Conservation (phyloP, 2,797 vertebrate genomes). For the Aerospiza tachiro region DNA sequence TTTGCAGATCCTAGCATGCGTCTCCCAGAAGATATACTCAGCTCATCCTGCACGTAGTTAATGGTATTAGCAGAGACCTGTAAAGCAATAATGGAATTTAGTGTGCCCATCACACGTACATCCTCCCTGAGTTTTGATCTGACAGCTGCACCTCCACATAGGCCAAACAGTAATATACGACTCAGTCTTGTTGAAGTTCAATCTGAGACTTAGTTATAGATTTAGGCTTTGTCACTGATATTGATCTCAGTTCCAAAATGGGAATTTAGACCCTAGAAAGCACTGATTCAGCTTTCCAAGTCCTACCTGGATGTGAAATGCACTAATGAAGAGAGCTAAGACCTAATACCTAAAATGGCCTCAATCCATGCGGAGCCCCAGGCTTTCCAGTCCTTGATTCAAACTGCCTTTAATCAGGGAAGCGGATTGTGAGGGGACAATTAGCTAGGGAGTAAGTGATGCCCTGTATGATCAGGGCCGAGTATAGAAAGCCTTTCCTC, state of each 20-base stretch:
- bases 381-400: not conserved
- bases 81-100: not conserved
- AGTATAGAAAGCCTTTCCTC: not conserved
- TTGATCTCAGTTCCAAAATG: not conserved
- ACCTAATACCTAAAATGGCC: not conserved
- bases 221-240: not conserved
- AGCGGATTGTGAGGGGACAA: not conserved
- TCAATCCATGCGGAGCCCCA: accelerated
- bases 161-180: not conserved
- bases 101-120: not conserved
- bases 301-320: not conserved
- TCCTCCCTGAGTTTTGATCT: not conserved
- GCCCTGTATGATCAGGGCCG: not conserved
- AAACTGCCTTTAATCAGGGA: not conserved
- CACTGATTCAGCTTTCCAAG: not conserved
- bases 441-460: not conserved
- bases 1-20: not conserved
- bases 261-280: not conserved
- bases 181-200: not conserved
- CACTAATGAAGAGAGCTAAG: not conserved
- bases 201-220: not conserved
- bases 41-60: not conserved
- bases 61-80: not conserved
- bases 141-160: not conserved
- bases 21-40: not conserved